Conservation (phyloP, 2,888 invertebrate species). For the Ctenicera cuprea region DNA sequence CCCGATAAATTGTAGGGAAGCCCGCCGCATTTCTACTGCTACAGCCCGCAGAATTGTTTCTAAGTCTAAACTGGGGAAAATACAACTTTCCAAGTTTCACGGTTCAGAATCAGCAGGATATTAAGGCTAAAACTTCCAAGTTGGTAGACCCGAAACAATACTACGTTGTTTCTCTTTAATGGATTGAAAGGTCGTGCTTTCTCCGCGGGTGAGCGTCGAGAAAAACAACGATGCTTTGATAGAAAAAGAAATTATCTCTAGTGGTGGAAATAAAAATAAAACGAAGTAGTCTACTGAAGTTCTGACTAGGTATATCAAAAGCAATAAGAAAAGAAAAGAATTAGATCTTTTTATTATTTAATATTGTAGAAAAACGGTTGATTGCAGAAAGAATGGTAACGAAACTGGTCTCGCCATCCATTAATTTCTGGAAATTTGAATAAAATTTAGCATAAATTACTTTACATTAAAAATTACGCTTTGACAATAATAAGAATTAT, state of each 20-base stretch:
- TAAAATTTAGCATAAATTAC: no score
- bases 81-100: conserved; percentile 51
- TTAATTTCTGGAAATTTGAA: no score
- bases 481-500: no score
- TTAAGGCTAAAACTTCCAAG: conserved; percentile 49
- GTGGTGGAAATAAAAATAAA: conserved; percentile 16
- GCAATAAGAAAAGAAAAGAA: no score
- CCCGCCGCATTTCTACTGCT: conserved; percentile 46
- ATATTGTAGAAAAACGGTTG: no score
- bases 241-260: conserved; percentile 29
- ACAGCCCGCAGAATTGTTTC: conserved; percentile 52
- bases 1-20: conserved; percentile 50
- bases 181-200: conserved; percentile 45
- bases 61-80: conserved; percentile 52
- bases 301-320: no score
- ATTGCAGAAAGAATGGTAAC: no score
- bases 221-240: conserved; percentile 30
- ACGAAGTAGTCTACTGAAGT: neutral
- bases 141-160: conserved; percentile 50
- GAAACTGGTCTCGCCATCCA: no score
- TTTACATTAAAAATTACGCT: no score
- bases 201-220: conserved; percentile 29
- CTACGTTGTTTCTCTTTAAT: conserved; percentile 46
- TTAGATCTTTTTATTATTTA: no score
- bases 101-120: conserved; percentile 50